Conservation (phyloP, 2,113 vertebrate species). For the Cranoglanis bouderius region DNA sequence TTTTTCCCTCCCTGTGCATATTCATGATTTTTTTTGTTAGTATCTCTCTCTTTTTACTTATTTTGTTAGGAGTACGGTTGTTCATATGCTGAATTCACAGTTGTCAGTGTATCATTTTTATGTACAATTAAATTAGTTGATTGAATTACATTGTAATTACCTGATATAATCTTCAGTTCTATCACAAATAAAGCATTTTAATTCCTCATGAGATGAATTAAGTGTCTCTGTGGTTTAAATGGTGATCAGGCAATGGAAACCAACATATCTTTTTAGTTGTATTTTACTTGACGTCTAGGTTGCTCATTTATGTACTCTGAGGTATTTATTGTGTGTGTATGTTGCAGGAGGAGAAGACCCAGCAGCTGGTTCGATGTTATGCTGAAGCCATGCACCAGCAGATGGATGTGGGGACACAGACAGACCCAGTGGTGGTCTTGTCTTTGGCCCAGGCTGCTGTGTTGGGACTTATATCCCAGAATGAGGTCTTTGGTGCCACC, state of each 20-base stretch:
- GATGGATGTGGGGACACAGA: conserved; percentile 91
- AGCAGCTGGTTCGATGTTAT: conserved; percentile 57
- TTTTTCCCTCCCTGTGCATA: conserved; percentile 21
- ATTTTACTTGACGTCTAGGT: not conserved
- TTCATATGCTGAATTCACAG: not conserved
- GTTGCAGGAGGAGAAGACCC: conserved; percentile 51
- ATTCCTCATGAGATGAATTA: not conserved
- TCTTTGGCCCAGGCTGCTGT: conserved; percentile 93
- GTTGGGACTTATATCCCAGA: conserved; percentile 91
- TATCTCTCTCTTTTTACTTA: not conserved
- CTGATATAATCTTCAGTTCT: not conserved
- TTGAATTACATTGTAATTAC: not conserved
- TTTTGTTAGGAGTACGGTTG: not conserved
- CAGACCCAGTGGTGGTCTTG: conserved; percentile 94
- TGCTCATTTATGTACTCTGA: not conserved
- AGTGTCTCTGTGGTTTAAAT: not conserved
- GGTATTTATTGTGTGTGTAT: conserved; percentile 16
- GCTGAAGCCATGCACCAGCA: conserved; percentile 63
- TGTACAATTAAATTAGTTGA: conserved; percentile 5
- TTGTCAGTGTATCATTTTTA: not conserved
- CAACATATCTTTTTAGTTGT: not conserved
- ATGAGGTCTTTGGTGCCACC: conserved; percentile 93
- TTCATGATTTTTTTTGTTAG: conserved; percentile 21
- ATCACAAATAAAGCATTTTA: conserved; percentile 4
- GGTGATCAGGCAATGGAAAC: not conserved